A percentile compares a stretch with the other conserved stretches of the same genome.
Evolutionary conservation across 2,888 invertebrate genomes (phyloP).

Genomic region (Apotomis capreana): DNA sequence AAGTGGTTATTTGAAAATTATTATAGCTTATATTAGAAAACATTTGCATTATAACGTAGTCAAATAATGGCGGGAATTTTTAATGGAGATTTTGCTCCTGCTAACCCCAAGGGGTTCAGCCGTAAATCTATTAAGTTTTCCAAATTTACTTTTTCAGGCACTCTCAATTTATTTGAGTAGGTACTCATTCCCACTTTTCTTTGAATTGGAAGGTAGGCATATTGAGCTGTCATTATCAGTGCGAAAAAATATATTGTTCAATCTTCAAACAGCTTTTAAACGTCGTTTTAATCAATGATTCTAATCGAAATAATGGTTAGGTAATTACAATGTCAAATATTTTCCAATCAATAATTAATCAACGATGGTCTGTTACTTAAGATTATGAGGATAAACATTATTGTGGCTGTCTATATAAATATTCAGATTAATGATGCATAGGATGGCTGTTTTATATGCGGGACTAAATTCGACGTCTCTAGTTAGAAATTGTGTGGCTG

Average conservation of each 20-base stretch:
- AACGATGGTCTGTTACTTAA: neutral
- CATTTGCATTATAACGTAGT: conserved; percentile 8
- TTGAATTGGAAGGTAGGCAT: conserved; percentile 9
- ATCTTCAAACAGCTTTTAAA: conserved; percentile 11
- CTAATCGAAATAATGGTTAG: neutral
- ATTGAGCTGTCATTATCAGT: conserved; percentile 21
- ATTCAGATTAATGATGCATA: no score
- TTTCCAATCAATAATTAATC: neutral
- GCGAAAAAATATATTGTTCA: conserved; percentile 9
- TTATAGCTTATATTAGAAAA: neutral
- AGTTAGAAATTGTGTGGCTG: no score
- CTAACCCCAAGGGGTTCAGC: conserved; percentile 45
- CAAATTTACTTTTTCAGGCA: conserved; percentile 54
- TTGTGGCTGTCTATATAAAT: no score
- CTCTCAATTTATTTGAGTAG: conserved; percentile 57
- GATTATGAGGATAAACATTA: no score
- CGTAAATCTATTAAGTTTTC: conserved; percentile 54
- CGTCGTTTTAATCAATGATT: conserved; percentile 8
- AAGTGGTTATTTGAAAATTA: conserved; percentile 12
- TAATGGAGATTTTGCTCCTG: conserved; percentile 27
- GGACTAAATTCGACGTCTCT: no score
- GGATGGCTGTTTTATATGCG: no score
- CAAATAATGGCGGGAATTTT: conserved; percentile 27
- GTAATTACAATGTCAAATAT: neutral
- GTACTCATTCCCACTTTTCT: conserved; percentile 45